Percentiles rank a stretch among this genome's conserved stretches.
phyloP scores from a whole-genome alignment of 2,888 invertebrate genomes.

The Nasonovia ribisnigri region DNA sequence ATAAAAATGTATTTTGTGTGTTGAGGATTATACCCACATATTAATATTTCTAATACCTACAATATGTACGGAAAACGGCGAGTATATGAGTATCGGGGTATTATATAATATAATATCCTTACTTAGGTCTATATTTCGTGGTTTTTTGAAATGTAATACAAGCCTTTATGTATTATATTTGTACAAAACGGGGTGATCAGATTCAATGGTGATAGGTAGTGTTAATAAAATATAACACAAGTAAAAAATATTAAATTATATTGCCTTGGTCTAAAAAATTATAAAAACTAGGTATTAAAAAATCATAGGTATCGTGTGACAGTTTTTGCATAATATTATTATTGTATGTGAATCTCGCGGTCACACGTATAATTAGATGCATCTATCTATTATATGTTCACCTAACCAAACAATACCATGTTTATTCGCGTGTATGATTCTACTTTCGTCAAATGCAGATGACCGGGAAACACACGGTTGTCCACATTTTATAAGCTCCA shows the following conservation, averaged over 20 bases:
- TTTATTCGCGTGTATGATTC: not conserved
- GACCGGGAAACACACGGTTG: not conserved
- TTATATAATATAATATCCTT: not conserved
- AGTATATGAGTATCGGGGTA: not conserved
- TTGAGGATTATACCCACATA: not conserved
- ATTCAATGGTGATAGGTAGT: not conserved
- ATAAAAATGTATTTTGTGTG: not conserved
- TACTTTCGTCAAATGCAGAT: not conserved
- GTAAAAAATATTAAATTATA: not conserved
- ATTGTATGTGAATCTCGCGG: not conserved
- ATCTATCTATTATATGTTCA: not conserved
- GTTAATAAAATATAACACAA: too few species aligned
- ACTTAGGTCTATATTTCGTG: not conserved
- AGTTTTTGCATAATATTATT: not conserved
- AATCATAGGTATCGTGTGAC: constrained; percentile 6
- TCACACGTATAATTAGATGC: not conserved
- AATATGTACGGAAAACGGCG: not conserved
- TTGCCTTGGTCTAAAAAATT: not conserved
- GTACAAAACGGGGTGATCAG: not conserved
- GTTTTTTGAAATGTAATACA: constrained; percentile 1
- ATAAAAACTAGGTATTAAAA: not conserved
- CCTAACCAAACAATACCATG: not conserved
- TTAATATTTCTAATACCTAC: not conserved
- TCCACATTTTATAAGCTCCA: constrained; percentile 2
- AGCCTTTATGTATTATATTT: not conserved